Base-by-base conservation (phyloP, 2,888 invertebrate genomes). In the Seira musarum region DNA sequence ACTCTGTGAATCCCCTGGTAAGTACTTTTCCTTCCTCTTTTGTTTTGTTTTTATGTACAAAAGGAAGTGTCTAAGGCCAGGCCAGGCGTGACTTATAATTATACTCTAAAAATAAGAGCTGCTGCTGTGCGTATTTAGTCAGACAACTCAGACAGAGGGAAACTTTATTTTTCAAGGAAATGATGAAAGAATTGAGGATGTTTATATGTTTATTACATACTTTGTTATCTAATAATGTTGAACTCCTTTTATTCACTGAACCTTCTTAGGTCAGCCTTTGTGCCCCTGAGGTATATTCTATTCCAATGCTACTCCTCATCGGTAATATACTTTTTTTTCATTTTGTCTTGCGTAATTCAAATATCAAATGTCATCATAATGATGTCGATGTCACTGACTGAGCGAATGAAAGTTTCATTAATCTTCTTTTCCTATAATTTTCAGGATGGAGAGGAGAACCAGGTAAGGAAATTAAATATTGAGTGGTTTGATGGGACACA, bases 1-100 rank as follows among this genome's bases (percentile, higher is more conserved):
- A 90, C 85, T 88, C 88, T 61, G 88, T 90, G 3, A 90, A 90
- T 84, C 90, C 90, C 1, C 82, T 90, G 83, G 88, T 90, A 79
- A 82, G 22, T 17, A 61, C 15, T 22, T 66, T 21, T 6, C 25
- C 15, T 69, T 69, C n/a, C n/a, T 71, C 30, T 53, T 17, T 69
- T 46, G 40, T 19, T 67, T 8, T 6, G 40, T 67, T 2, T 46
- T n/a, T 17, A 67, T 15, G 21, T 17, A 67, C 30, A 17, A 13
- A 17, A 67, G 10, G 15, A 60, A 25, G 22, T 6, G 6, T 21
- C 35, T 2, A 49, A 24, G 2, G 6, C 13, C 17, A 21, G 15
- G 63, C 2, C 6, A 25, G 17, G 63, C 25, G 17, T 10, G 63
- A 63, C 3, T 53, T 53, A 13, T n/a, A 53, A 53, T 53, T 53